Conservation (phyloP, 2,797 vertebrate species). For the Cyclopterus lumpus region DNA sequence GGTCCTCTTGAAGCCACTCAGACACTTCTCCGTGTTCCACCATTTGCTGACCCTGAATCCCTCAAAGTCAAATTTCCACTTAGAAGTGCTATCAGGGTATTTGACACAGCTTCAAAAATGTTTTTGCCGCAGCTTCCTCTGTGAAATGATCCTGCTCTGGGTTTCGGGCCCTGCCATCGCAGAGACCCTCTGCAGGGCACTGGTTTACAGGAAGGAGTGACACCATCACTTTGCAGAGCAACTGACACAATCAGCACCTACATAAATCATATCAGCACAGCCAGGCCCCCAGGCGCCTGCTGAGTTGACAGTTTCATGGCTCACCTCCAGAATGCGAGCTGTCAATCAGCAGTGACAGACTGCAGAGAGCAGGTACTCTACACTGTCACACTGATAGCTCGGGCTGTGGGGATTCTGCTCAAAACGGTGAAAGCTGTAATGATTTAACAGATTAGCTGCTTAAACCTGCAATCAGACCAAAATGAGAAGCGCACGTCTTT, state of each 20-base stretch:
- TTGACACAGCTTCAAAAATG: conserved; percentile 26
- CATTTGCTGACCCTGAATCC: conserved; percentile 57
- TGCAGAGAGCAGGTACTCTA: conserved; percentile 51
- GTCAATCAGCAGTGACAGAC: conserved; percentile 77
- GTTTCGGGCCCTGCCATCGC: not conserved
- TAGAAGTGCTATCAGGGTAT: conserved; percentile 22
- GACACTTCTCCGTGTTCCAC: conserved; percentile 24
- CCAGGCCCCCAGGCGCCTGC: conserved; percentile 64
- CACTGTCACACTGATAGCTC: conserved; percentile 31
- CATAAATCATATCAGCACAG: conserved; percentile 80
- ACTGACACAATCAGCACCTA: conserved; percentile 77
- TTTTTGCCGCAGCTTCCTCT: conserved; percentile 20
- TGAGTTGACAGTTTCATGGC: conserved; percentile 74
- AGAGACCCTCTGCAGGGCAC: conserved; percentile 52
- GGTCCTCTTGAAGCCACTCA: conserved; percentile 12
- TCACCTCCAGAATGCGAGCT: conserved; percentile 71
- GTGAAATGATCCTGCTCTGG: conserved; percentile 23
- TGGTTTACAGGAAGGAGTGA: conserved; percentile 69
- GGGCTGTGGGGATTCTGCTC: conserved; percentile 47
- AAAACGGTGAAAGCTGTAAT: conserved; percentile 42
- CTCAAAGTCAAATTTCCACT: conserved; percentile 36
- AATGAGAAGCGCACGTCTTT: conserved; percentile 12
- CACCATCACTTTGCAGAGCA: conserved; percentile 76
- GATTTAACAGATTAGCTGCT: conserved; percentile 52
- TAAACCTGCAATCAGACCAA: conserved; percentile 32